Percentiles rank a stretch among this genome's conserved stretches.
Evolutionary conservation across 2,797 vertebrate genomes (phyloP).

Genomic region (Orientallactaga sibirica): DNA sequence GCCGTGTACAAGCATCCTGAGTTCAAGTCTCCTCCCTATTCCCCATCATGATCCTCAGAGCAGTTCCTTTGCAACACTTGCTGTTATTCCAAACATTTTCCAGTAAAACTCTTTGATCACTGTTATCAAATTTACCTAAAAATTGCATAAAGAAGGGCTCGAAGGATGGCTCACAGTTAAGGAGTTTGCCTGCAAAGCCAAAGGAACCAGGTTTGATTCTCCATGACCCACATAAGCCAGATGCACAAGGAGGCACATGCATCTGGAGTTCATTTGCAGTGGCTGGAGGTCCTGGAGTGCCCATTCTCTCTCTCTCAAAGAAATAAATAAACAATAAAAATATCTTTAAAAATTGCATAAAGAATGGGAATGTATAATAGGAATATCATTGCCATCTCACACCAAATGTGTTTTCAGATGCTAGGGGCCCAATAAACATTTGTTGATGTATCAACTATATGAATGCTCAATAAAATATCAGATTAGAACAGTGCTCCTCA

Average conservation of each 20-base stretch:
- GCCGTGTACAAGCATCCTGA: accelerated
- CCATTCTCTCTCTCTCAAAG: too few relatives aligned
- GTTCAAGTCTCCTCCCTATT: neutral
- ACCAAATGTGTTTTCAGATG: neutral
- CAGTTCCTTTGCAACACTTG: neutral
- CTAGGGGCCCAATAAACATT: neutral
- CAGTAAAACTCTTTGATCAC: neutral
- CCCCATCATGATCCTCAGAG: neutral
- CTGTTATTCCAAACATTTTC: neutral
- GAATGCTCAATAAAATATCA: neutral
- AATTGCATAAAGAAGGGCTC: neutral
- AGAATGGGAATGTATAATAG: neutral
- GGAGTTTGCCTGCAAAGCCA: too few relatives aligned
- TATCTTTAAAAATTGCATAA: neutral
- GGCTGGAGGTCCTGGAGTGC: too few relatives aligned
- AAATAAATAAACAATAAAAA: too few relatives aligned
- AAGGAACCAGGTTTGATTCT: too few relatives aligned
- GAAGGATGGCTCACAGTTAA: too few relatives aligned
- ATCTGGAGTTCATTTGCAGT: too few relatives aligned
- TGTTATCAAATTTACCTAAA: neutral
- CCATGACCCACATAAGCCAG: too few relatives aligned
- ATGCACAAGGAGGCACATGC: too few relatives aligned
- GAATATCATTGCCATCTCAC: neutral
- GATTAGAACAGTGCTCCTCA: neutral
- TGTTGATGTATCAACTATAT: neutral